Conservation (phyloP, 2,113 vertebrate genomes). For the Neopipo cinnamomea region DNA sequence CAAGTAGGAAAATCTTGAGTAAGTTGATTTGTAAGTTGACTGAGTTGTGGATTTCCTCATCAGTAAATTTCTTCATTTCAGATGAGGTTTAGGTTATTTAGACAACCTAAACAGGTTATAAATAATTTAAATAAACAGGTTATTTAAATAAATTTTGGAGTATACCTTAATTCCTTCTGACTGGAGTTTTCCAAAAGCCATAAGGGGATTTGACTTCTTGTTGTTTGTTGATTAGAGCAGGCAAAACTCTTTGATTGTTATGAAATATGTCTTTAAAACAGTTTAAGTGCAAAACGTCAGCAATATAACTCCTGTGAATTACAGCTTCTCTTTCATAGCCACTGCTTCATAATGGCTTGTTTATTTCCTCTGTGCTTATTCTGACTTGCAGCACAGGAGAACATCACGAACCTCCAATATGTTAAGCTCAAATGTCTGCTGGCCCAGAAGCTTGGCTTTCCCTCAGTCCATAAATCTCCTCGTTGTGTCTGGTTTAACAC, state of each 20-base stretch:
- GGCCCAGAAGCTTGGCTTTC: not conserved
- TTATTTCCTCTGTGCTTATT: not conserved
- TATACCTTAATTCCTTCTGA: not conserved
- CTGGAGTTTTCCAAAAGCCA: not conserved
- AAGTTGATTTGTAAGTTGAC: slow-evolving; percentile 36
- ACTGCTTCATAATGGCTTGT: not conserved
- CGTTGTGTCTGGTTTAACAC: not conserved
- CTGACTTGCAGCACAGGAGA: not conserved
- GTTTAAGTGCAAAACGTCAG: not conserved
- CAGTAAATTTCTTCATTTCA: not conserved
- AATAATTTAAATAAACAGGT: not conserved
- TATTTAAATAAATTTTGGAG: not conserved
- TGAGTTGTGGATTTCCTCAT: not conserved
- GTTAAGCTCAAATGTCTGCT: not conserved
- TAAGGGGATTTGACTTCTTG: not conserved
- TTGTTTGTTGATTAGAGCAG: not conserved
- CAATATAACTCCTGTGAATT: not conserved
- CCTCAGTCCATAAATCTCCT: not conserved
- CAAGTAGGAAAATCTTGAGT: slow-evolving; percentile 85
- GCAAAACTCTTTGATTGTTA: not conserved
- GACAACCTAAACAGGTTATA: not conserved
- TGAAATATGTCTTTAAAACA: not conserved
- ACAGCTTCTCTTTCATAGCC: not conserved
- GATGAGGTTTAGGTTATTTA: not conserved
- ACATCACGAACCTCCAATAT: not conserved